phyloP scores from a whole-genome alignment of 2,113 vertebrate species.

The Rhinolophus sinicus region DNA sequence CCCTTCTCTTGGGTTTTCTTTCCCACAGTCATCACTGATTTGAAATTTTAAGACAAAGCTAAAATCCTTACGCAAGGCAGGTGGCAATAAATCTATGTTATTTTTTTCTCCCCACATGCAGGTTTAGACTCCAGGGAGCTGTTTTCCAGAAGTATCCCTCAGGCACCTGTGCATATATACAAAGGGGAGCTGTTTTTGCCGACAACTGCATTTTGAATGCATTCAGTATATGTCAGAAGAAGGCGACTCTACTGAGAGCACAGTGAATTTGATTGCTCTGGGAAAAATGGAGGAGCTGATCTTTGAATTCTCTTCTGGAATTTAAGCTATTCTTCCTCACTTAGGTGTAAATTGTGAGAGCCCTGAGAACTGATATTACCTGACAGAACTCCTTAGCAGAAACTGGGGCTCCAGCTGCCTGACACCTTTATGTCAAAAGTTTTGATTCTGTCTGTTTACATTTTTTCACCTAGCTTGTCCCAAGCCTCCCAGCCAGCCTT shows the following conservation, averaged over 20 bases:
- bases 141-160: neutral
- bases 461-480: neutral
- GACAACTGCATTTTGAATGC: conserved; percentile 70
- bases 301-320: neutral
- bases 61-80: neutral
- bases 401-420: neutral
- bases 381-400: neutral
- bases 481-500: neutral
- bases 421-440: neutral
- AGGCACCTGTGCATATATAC: conserved; percentile 68
- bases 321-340: neutral
- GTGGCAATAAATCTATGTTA: neutral
- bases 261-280: neutral
- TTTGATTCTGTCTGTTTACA: neutral
- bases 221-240: conserved; percentile 71
- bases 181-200: conserved; percentile 35
- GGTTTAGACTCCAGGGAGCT: conserved; percentile 60
- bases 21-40: neutral
- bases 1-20: neutral
- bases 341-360: neutral
- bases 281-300: neutral
- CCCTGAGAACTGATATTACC: neutral
- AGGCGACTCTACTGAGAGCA: neutral
- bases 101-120: neutral
- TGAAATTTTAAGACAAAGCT: neutral